These are phyloP conservation scores for Miniopterus natalensis DNA, from an alignment of 2,113 vertebrate species.

Conservation along the genomic window DNA sequence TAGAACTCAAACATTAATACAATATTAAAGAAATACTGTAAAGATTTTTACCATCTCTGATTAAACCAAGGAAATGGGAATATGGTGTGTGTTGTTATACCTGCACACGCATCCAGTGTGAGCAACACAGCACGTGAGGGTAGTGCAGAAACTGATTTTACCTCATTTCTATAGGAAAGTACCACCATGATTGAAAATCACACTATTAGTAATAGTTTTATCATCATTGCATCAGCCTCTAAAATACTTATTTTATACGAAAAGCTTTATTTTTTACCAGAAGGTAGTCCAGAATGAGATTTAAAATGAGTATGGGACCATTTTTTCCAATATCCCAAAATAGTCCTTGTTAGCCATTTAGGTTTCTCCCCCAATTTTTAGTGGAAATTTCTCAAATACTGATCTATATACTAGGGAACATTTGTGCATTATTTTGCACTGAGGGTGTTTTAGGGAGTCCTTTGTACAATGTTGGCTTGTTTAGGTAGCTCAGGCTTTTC, in stretches of 20 bases:
- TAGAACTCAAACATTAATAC: not conserved
- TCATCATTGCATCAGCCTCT: not conserved
- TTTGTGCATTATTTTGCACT: constrained; percentile 20
- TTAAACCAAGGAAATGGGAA: not conserved
- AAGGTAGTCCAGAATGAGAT: not conserved
- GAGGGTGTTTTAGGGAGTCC: not conserved
- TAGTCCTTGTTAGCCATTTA: constrained; percentile 40
- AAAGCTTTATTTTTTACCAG: constrained; percentile 39
- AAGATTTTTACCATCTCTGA: not conserved
- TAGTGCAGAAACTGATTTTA: not conserved
- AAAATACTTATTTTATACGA: not conserved
- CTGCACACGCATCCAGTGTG: fast-evolving
- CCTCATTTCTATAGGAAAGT: not conserved
- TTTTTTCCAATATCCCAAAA: not conserved
- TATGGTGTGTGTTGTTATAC: not conserved
- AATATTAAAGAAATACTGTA: constrained; percentile 11
- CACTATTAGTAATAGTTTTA: not conserved
- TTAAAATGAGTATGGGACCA: not conserved
- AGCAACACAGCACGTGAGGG: not conserved
- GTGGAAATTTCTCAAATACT: not conserved
- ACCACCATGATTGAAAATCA: not conserved
- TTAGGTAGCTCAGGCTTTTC: constrained; percentile 25
- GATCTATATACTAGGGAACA: not conserved
- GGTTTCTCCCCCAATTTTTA: constrained; percentile 24
- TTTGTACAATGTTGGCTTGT: constrained; percentile 15